phyloP scores from a whole-genome alignment of 2,113 vertebrate species.

The Oenanthe oenanthe region DNA sequence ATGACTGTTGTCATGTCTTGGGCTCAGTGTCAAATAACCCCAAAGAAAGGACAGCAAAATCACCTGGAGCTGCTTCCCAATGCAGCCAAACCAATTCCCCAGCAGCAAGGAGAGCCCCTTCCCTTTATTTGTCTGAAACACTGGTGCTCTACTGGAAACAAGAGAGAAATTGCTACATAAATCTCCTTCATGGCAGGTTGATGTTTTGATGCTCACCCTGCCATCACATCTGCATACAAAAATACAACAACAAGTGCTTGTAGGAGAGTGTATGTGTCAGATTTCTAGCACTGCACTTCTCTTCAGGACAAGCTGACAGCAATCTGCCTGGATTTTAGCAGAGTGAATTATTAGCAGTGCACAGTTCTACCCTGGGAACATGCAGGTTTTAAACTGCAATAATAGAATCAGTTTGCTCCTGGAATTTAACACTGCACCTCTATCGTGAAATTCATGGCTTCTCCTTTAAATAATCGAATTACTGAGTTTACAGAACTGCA shows the following conservation, averaged over 20 bases:
- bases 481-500: constrained; percentile 32
- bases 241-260: constrained; percentile 45
- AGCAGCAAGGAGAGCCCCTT: not conserved
- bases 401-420: not conserved
- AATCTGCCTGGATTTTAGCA: not conserved
- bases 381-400: not conserved
- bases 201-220: constrained; percentile 49
- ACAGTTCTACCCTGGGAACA: not conserved
- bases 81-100: not conserved
- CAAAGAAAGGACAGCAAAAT: not conserved
- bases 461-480: constrained; percentile 51
- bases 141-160: constrained; percentile 11
- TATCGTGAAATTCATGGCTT: not conserved
- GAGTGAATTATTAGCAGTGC: not conserved
- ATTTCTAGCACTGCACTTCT: not conserved
- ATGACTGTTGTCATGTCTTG: too few species aligned
- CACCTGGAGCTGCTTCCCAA: not conserved
- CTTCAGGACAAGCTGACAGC: constrained; percentile 27
- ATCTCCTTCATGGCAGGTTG: not conserved
- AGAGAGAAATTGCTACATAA: constrained; percentile 24
- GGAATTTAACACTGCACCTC: not conserved
- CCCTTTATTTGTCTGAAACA: not conserved
- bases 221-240: constrained; percentile 46
- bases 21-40: not conserved
- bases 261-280: not conserved